A percentile compares a stretch with the other conserved stretches of the same genome.
Conservation (phyloP, 64 coral and sea anemone species). For the Astreopora myriophthalma region DNA sequence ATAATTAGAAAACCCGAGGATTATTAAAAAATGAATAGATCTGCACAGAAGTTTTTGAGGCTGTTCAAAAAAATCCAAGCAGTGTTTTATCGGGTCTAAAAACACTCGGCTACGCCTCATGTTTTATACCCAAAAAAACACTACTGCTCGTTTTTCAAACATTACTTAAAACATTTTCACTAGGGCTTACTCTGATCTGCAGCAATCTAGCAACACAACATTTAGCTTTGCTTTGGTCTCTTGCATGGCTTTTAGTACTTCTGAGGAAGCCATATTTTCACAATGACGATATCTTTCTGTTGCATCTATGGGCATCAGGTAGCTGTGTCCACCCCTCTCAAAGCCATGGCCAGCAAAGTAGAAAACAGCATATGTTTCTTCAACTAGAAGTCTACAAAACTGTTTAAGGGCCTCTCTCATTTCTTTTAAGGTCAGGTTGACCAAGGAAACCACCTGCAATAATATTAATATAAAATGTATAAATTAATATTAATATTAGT, state of each 20-base stretch:
- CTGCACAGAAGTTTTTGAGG: no score
- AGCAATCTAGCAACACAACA: constrained; percentile 93
- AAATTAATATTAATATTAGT: no score
- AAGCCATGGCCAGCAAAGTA: constrained; percentile 97
- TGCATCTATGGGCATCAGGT: constrained; percentile 95
- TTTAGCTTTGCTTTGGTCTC: constrained; percentile 83
- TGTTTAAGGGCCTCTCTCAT: constrained; percentile 71
- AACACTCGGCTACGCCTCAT: no score
- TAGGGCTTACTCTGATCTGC: constrained; percentile 83
- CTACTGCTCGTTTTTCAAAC: no score
- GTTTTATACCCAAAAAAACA: no score
- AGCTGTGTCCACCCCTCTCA: constrained; percentile 68
- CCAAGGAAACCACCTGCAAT: constrained; percentile 88
- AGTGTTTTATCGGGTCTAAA: no score
- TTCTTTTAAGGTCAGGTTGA: constrained; percentile 82
- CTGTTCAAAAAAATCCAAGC: no score
- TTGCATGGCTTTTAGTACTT: constrained; percentile 80
- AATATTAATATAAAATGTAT: no score
- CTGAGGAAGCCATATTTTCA: constrained; percentile 74
- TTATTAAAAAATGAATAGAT: no score
- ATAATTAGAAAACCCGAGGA: no score
- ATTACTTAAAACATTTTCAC: background rate
- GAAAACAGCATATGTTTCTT: constrained; percentile 90
- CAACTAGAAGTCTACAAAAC: constrained; percentile 76
- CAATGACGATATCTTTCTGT: constrained; percentile 12